Evolutionary conservation across 2,113 vertebrate species (phyloP), one percentile per base, ranked within the genome.

Genomic region (Clarias magur): DNA sequence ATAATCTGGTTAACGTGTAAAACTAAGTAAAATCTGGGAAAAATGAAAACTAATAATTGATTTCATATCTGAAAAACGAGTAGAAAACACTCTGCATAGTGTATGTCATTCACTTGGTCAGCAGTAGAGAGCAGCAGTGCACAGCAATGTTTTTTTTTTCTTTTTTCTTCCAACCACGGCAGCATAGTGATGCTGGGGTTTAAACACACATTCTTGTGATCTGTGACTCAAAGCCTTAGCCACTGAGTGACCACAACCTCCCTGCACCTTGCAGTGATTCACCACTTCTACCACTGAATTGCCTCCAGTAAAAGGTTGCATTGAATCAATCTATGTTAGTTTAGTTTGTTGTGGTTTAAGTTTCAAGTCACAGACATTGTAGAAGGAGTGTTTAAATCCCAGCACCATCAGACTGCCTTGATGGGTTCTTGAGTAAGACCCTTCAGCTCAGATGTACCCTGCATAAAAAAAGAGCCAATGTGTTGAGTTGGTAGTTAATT

Each of bases 81-180:
- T 59, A 34, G 62, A 54, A 19, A 72, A 30, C 48, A n/a, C 19
- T 23, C 2, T 70, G 70, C 12, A 75, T 38, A 62, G 70, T 73
- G n/a, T 57, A 56, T 57, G 62, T 60, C 30, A 80, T 80, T 59
- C 63, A 80, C 38, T n/a, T 27, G 3, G 30, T 57, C 53, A 81
- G 30, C 76, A 86, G 85, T 56, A 86, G 85, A 81, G 85, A 27
- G 85, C 76, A 86, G 78, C 85, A 86, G 54, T 80, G 76, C 63
- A 72, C 60, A 63, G 27, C 23, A 48, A 19, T 63, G 21, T 23
- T 10, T 21, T 19, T 34, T 34, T 34, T 34, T 1, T 34, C 1
- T 34, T 34, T 34, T 34, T 34, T 34, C 2, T 16, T 3, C 7
- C 17, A 27, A 0, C 21, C 16, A 1, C 56, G 17, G 53, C 10